phyloP scores from a whole-genome alignment of 2,113 vertebrate species.

The Balaeniceps rex region DNA sequence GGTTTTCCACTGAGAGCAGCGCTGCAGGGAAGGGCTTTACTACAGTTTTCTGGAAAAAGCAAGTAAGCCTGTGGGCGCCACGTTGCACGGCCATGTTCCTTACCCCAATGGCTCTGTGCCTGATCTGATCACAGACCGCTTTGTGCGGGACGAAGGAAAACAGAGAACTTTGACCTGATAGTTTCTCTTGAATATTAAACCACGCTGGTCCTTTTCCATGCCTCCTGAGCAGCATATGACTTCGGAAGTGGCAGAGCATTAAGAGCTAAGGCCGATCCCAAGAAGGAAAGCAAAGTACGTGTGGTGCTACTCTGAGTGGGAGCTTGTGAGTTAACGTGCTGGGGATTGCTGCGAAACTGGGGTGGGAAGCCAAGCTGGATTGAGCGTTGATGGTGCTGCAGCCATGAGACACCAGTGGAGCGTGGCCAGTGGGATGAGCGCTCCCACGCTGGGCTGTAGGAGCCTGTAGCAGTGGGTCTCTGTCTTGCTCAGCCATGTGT shows the following conservation, averaged over 20 bases:
- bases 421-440: fast-evolving
- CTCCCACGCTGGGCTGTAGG: not conserved
- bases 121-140: not conserved
- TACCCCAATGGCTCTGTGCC: not conserved
- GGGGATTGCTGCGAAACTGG: not conserved
- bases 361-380: not conserved
- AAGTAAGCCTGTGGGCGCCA: fast-evolving
- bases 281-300: not conserved
- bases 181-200: slow-evolving; percentile 23
- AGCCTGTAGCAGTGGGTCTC: not conserved
- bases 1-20: not conserved
- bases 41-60: not conserved
- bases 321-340: fast-evolving
- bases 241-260: not conserved
- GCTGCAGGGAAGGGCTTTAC: not conserved
- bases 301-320: not conserved
- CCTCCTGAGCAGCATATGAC: not conserved
- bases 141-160: not conserved
- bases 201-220: not conserved
- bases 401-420: not conserved
- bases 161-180: not conserved
- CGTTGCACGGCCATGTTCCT: fast-evolving
- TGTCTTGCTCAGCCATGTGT: not conserved
- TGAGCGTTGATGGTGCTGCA: not conserved
- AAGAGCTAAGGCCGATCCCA: not conserved